Evolutionary conservation across 2,797 vertebrate genomes (phyloP).

Genomic region (Typhlichthys eigenmanni): DNA sequence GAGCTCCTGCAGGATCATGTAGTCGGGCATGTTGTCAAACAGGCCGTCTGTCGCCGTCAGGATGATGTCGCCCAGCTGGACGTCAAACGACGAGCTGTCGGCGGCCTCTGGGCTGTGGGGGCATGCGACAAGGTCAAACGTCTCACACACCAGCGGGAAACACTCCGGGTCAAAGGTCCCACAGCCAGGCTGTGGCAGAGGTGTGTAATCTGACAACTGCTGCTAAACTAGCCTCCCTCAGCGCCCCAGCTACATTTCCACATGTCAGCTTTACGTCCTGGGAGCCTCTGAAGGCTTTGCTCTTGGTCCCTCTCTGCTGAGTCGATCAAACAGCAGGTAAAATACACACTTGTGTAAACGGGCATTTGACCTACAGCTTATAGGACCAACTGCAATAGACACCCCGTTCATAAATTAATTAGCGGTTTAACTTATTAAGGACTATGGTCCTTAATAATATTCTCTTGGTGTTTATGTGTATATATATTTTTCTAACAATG

Average conservation of each 20-base stretch:
- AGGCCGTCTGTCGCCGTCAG: constrained; percentile 95
- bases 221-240: constrained; percentile 15
- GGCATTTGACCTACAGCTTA: too few species aligned
- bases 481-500: too few species aligned
- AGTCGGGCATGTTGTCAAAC: constrained; percentile 99
- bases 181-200: constrained; percentile 15
- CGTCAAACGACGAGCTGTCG: constrained; percentile 94
- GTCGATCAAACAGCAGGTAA: neutral
- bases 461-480: too few species aligned
- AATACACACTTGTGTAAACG: too few species aligned
- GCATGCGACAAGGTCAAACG: constrained; percentile 15
- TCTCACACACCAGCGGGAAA: constrained; percentile 15
- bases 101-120: constrained; percentile 89
- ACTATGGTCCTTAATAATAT: too few species aligned
- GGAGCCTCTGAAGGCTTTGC: constrained; percentile 18
- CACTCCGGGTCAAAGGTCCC: constrained; percentile 23
- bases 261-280: constrained; percentile 34
- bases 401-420: too few species aligned
- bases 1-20: constrained; percentile 98
- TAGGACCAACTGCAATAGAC: too few species aligned
- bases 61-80: constrained; percentile 98
- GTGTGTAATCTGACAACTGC: constrained; percentile 40
- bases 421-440: too few species aligned
- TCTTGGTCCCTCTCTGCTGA: constrained; percentile 1
- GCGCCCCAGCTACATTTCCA: constrained; percentile 18